Evolutionary conservation across 2,797 vertebrate species (phyloP), one percentile per base, ranked within the genome.

Genomic region (Hoplostethus atlanticus): DNA sequence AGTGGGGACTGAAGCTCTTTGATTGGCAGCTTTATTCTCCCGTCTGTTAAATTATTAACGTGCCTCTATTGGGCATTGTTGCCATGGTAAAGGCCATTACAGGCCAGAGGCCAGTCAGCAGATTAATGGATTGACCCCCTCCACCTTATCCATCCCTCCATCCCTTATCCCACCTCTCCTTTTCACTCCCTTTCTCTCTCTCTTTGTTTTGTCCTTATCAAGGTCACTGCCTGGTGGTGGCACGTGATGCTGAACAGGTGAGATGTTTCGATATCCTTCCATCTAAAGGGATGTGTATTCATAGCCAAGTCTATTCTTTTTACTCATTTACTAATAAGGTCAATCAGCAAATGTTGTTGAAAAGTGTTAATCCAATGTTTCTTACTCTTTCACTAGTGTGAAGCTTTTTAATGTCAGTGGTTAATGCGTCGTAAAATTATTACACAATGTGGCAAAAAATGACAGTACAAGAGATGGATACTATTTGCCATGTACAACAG

Each of bases 1-100:
- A 46, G 83, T 80, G 84, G 72, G 75, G 88, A 93, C 81, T 89
- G 87, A 87, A 88, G 86, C 71, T 79, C 76, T 90, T 89, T 93
- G 90, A 94, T 89, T 93, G 94, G 88, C 93, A 94, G 89, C 87
- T 93, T 93, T 91, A 93, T 94, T 93, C 88, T 91, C 76, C 60
- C 15, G 61, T 71, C 85, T 83, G 21, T 76, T 95, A 80, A 89
- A 95, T 95, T 93, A 94, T 95, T 95, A 90, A 95, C 70, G 44
- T 25, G 48, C 57, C 70, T 80, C 80, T 60, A 81, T 47, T 80
- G 74, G 80, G 71, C 80, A 86, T 89, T 86, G 78, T 88, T 77
- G 70, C 84, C 70, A 83, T 80, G 79, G 81, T 60, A 64, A 90
- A 77, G 75, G 78, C 81, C 81, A 84, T 76, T 74, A 76, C 64